Evolutionary conservation across 2,113 vertebrate species (phyloP), one percentile per base, ranked within the genome.

Genomic region (Hemibagrus wyckioides): DNA sequence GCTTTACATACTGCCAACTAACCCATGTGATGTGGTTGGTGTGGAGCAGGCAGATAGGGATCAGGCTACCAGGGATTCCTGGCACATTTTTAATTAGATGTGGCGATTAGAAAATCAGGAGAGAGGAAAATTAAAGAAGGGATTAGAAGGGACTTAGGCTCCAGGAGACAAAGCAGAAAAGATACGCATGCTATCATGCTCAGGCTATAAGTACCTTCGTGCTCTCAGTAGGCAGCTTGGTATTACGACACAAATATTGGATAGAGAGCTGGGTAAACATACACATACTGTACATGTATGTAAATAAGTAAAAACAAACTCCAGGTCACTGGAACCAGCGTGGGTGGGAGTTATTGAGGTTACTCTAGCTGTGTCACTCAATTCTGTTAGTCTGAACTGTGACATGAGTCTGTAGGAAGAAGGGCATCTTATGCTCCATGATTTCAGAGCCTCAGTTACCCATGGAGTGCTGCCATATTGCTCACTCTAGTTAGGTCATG

Each of bases 51-150:
- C 80, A 83, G 87, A 85, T 82, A 88, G 39, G 21, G 77, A 88
- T 88, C 83, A 82, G 52, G 6, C 41, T 73, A n/a, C 77, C 54
- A 52, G 25, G 56, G 39, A 82, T 56, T 65, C 50, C 25, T 91
- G 56, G 25, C 85, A 77, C n/a, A 83, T 88, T 92, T 94, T 92
- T 92, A 92, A 94, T 94, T 91, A 93, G 92, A 93, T 92, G 76
- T 19, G 83, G 63, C 90, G 91, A 93, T 93, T 90, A 91, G 88
- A 89, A 80, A 92, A 87, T 85, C 88, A 81, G 17, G 10, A 88
- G 85, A 61, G 87, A 86, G 85, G 82, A 89, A 90, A 92, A 93
- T 92, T 92, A 90, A 92, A 94, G 88, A 82, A 84, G 71, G 90
- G 93, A 94, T 94, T 94, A 94, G 90, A 89, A 80, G 84, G 87